These are phyloP conservation scores for Drosophila putrida DNA, from an alignment of 2,888 invertebrate species.

Conservation along the genomic window DNA sequence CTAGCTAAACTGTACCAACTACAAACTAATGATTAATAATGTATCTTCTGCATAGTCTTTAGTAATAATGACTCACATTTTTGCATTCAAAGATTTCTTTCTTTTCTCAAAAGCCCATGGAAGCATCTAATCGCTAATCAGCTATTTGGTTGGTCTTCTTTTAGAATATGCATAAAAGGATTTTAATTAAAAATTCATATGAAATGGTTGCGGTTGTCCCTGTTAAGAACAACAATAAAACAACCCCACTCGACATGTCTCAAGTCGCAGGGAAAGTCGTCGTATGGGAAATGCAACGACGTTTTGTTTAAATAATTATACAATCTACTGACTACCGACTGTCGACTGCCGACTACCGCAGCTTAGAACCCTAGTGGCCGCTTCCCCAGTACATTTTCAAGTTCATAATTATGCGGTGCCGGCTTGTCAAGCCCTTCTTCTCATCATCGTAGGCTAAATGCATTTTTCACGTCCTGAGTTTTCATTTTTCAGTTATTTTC, in stretches of 20 bases:
- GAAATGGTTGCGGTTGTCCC: constrained; percentile 12
- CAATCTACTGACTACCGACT: constrained; percentile 49
- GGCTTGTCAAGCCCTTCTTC: constrained; percentile 11
- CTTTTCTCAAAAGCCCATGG: neutral
- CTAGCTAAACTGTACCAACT: too few relatives aligned
- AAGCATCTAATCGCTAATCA: constrained; percentile 2
- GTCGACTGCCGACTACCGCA: constrained; percentile 17
- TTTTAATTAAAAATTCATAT: constrained; percentile 43
- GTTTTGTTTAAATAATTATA: constrained; percentile 75
- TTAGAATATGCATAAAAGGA: neutral
- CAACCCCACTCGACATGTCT: constrained; percentile 70
- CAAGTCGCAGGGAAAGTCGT: constrained; percentile 69
- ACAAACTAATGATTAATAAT: too few relatives aligned
- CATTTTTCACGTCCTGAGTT: constrained; percentile 54
- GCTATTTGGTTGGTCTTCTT: neutral
- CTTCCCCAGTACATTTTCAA: constrained; percentile 65
- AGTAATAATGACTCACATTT: too few relatives aligned
- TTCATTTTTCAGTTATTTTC: constrained; percentile 73
- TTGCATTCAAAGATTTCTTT: neutral
- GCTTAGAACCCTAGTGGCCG: constrained; percentile 41
- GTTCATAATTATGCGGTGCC: constrained; percentile 78
- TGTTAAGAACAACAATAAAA: constrained; percentile 8
- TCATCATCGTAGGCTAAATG: constrained; percentile 38
- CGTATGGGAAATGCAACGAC: constrained; percentile 38
- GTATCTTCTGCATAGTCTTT: too few relatives aligned